Conservation (phyloP, 1,140 invertebrate genomes). For the Gryon sp. region DNA sequence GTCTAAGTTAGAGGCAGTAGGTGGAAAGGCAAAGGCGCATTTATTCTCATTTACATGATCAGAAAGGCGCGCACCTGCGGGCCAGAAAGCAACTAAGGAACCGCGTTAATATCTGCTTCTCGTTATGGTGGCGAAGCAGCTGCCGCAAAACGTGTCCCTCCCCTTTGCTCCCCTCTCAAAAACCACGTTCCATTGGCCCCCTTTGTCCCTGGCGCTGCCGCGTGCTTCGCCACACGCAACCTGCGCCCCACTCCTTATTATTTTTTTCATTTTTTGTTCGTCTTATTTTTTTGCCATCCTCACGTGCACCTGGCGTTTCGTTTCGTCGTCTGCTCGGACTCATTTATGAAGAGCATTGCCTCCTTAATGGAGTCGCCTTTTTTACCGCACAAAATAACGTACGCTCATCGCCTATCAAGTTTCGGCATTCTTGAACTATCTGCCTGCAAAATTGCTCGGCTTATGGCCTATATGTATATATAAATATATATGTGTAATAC, state of each 20-base stretch:
- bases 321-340: slow-evolving; percentile 40
- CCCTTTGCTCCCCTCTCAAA: slow-evolving; percentile 24
- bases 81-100: slow-evolving; percentile 66
- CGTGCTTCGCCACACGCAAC: slow-evolving; percentile 69
- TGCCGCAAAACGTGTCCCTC: slow-evolving; percentile 65
- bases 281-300: slow-evolving; percentile 24
- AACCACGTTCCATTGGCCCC: slow-evolving; percentile 59
- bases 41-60: slow-evolving; percentile 69
- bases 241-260: too few species aligned
- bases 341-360: slow-evolving; percentile 48
- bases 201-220: slow-evolving; percentile 42
- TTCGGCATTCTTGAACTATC: slow-evolving; percentile 60
- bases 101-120: slow-evolving; percentile 71
- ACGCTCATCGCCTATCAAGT: slow-evolving; percentile 53
- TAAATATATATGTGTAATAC: not conserved
- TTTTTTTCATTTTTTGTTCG: not conserved
- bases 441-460: slow-evolving; percentile 41
- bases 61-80: slow-evolving; percentile 72
- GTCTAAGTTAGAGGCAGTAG: slow-evolving; percentile 35
- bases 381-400: not conserved
- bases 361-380: slow-evolving; percentile 40
- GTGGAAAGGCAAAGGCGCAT: slow-evolving; percentile 51
- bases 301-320: slow-evolving; percentile 61
- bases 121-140: slow-evolving; percentile 75
- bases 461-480: not conserved